These are phyloP conservation scores for Anthoscopus minutus DNA, from an alignment of 2,113 vertebrate genomes.

Conservation along the genomic window DNA sequence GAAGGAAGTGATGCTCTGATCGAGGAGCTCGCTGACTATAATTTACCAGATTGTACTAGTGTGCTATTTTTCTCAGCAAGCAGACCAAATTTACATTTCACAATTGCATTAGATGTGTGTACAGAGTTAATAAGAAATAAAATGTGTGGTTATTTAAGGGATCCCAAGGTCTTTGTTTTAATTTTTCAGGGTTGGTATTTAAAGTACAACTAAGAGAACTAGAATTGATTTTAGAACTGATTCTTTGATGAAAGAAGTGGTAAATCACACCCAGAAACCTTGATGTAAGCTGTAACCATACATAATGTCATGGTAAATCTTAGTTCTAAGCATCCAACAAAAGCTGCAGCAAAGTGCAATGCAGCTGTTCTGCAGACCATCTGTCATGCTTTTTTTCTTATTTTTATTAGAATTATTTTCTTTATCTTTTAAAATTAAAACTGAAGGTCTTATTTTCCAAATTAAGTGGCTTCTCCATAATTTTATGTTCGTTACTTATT, in stretches of 20 bases:
- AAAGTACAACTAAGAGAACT: slow-evolving; percentile 9
- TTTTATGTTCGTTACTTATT: neutral
- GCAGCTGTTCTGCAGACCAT: neutral
- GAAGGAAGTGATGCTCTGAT: neutral
- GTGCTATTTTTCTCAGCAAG: neutral
- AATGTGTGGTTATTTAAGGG: neutral
- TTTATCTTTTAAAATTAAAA: neutral
- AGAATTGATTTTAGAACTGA: neutral
- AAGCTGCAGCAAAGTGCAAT: neutral
- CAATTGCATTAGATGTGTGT: neutral
- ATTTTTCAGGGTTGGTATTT: slow-evolving; percentile 7
- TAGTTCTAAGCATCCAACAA: neutral
- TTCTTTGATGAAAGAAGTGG: slow-evolving; percentile 9
- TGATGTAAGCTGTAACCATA: neutral
- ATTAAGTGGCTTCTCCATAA: neutral
- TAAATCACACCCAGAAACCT: neutral
- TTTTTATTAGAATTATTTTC: neutral
- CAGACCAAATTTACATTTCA: neutral
- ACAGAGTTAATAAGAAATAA: slow-evolving; percentile 8
- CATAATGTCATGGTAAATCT: neutral
- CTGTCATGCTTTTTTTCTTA: neutral
- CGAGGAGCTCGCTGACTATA: neutral
- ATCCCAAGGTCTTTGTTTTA: neutral
- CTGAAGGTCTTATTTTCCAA: neutral
- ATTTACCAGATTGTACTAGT: neutral